Base-by-base conservation (phyloP, 92 coral and sea anemone species). In the Nematostella vectensis region DNA sequence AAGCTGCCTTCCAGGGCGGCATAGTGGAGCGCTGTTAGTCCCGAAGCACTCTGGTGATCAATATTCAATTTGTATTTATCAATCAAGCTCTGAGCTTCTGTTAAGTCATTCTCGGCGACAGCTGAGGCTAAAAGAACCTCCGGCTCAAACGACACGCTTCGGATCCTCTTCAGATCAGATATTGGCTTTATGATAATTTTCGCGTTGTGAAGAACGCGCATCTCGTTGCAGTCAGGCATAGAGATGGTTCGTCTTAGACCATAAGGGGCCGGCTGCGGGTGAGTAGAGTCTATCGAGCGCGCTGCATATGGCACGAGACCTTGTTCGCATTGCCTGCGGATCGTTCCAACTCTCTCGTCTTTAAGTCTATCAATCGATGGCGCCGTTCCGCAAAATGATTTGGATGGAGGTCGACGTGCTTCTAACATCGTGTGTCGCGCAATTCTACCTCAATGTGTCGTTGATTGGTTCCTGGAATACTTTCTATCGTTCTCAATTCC, bases 1-100 rank as follows among this genome's bases (percentile, higher is more conserved):
- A 48, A 69, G 30, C 83, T 84, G 0, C 99, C 99, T 63, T 86
- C 99, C 1, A 88, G 82, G 11, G 99, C 84, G 13, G 91, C 96
- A 25, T 87, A 76, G 62, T 93, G 99, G 26, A 93, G 38, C 4
- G 99, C 96, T 29, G 93, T 72, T 11, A 87, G 58, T 13, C 99
- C 99, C 3, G 88, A 78, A 16, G 95, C 83, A 47, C 89, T 87
- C 48, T 68, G 72, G 57, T 72, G 74, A 71, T 86, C 81, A 27
- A 88, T 45, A 58, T 93, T 65, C 23, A 81, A 80, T 33, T 93
- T 72, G 23, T 75, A 74, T 58, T 80, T 68, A 11, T 57, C 72
- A 45, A 86, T 57, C 31, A 93, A 61, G 25, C 58, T 54, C 48
- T 62, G 61, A n/a, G 86, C 62, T 29, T 83, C 95, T 11, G 59